These are phyloP conservation scores for Acrocephalus arundinaceus DNA, from an alignment of 2,113 vertebrate genomes.

Conservation along the genomic window DNA sequence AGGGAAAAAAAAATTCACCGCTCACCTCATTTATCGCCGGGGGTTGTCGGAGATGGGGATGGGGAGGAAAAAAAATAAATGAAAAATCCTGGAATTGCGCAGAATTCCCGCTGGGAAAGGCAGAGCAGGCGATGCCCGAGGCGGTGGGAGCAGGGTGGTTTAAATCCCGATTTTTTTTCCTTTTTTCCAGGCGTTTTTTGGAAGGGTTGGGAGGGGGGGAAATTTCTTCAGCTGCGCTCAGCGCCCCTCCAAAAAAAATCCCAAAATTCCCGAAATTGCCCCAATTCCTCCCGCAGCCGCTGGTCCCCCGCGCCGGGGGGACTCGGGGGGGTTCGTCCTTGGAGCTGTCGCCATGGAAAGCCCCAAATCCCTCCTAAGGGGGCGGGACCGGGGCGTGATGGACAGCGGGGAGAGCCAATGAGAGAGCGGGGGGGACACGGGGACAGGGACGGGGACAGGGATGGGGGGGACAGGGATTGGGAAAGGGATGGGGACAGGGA, in stretches of 20 bases:
- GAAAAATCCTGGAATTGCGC: background rate
- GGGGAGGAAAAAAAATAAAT: background rate
- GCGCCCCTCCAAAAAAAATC: too few relatives aligned
- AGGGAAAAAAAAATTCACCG: background rate
- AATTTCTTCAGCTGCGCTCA: background rate
- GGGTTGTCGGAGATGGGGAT: background rate
- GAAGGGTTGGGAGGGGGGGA: background rate
- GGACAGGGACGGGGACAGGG: background rate
- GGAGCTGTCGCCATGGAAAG: conserved; percentile 61
- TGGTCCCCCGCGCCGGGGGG: background rate
- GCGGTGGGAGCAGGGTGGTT: background rate
- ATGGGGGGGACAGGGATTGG: background rate
- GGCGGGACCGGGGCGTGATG: background rate
- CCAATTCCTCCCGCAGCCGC: too few relatives aligned
- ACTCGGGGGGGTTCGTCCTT: conserved; percentile 47
- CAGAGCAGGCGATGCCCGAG: conserved; percentile 1
- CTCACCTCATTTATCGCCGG: conserved; percentile 64
- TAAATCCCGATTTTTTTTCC: background rate
- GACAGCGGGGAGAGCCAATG: conserved; percentile 17
- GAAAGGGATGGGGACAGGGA: background rate
- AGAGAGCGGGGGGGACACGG: background rate
- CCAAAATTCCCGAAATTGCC: too few relatives aligned
- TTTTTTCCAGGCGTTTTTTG: background rate
- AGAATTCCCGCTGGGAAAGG: background rate
- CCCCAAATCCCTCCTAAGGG: conserved; percentile 57